These are phyloP conservation scores for Hyalella azteca DNA, from an alignment of 2,888 invertebrate species.

Conservation along the genomic window DNA sequence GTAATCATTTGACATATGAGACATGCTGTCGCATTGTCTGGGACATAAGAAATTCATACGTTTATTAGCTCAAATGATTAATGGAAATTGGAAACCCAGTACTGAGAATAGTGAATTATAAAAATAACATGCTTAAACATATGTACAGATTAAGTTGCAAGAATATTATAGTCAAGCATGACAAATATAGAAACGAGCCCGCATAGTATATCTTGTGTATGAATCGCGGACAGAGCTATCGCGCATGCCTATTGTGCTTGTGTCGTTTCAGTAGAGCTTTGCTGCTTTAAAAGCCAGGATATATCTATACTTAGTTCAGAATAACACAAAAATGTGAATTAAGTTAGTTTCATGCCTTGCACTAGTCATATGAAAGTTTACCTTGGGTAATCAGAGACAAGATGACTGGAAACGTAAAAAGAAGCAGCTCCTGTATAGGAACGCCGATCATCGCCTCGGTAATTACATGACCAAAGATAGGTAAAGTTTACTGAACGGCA, in stretches of 20 bases:
- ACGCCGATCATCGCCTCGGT: background rate
- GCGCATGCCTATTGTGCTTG: background rate
- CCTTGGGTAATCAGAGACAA: background rate
- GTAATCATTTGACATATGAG: no score
- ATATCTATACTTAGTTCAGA: background rate
- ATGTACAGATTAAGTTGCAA: background rate
- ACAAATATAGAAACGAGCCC: no score
- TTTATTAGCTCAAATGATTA: no score
- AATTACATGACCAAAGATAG: background rate
- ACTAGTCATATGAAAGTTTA: background rate
- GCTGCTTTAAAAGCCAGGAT: background rate
- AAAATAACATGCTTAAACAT: no score
- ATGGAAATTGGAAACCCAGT: no score
- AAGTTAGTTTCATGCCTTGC: no score
- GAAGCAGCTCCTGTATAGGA: constrained; percentile 9
- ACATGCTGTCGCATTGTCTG: no score
- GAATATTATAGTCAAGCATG: background rate
- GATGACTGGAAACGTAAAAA: background rate
- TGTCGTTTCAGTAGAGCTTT: background rate
- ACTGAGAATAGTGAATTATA: no score
- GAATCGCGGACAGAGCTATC: no score
- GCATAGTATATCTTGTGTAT: no score
- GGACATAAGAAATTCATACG: no score
- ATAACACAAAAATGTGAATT: no score
- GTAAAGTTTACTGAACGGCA: background rate